A percentile compares a stretch with the other conserved stretches of the same genome.
phyloP scores from a whole-genome alignment of 2,888 invertebrate species.

The Uropetala carovei region DNA sequence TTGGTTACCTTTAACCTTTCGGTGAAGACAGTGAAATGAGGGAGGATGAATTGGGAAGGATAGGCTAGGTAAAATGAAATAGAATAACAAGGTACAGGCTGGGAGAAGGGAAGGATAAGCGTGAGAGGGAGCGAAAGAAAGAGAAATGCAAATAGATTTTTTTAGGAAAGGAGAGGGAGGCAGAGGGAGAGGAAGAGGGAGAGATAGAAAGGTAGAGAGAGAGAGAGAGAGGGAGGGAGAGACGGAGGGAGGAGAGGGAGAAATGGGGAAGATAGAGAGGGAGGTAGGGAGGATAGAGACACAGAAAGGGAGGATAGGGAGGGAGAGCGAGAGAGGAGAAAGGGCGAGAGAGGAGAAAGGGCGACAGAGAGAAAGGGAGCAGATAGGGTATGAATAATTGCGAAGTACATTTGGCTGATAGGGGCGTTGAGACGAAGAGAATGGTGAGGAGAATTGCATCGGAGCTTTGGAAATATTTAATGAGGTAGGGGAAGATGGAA shows the following conservation, averaged over 20 bases:
- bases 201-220: background rate
- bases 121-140: too few relatives aligned
- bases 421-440: background rate
- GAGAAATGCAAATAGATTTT: too few relatives aligned
- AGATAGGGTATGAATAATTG: slow-evolving; percentile 16
- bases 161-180: background rate
- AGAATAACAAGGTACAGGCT: too few relatives aligned
- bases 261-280: background rate
- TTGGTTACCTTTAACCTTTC: too few relatives aligned
- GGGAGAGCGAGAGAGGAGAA: background rate
- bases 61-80: too few relatives aligned
- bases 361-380: background rate
- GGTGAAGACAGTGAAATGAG: too few relatives aligned
- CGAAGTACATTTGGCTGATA: slow-evolving; percentile 36
- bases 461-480: slow-evolving; percentile 50
- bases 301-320: background rate
- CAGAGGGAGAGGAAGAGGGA: too few relatives aligned
- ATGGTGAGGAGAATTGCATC: slow-evolving; percentile 30
- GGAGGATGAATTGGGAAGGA: too few relatives aligned
- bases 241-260: background rate
- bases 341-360: background rate
- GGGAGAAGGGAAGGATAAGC: too few relatives aligned
- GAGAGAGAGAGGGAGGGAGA: background rate
- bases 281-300: background rate
- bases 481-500: background rate